phyloP scores from a whole-genome alignment of 2,888 invertebrate genomes.

The Lasioglossum leucozonium region DNA sequence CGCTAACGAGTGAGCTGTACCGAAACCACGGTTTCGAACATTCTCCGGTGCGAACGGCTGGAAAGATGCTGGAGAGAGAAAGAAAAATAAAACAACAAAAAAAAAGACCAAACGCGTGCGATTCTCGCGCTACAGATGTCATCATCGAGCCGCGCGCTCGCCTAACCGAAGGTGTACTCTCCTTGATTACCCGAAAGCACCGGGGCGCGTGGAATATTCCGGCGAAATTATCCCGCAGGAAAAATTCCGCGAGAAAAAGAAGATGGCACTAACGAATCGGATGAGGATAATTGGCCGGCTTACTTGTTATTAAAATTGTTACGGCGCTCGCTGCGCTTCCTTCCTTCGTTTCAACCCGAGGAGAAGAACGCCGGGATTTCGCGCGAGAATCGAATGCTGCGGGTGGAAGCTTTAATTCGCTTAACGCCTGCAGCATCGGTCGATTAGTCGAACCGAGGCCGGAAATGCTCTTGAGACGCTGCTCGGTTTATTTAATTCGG shows the following conservation, averaged over 20 bases:
- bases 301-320: not conserved
- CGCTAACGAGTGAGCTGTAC: conserved; percentile 26
- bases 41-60: conserved; percentile 22
- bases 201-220: not conserved
- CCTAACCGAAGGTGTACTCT: not conserved
- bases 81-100: too few relatives aligned
- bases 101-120: conserved; percentile 3
- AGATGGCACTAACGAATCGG: not conserved
- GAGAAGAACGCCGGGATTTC: not conserved
- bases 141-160: conserved; percentile 14
- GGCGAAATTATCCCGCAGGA: conserved; percentile 13
- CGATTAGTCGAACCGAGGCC: not conserved
- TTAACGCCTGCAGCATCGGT: not conserved
- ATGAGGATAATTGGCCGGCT: not conserved
- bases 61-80: conserved; percentile 13
- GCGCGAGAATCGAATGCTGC: not conserved
- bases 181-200: conserved; percentile 10
- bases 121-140: not conserved
- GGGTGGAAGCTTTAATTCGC: not conserved
- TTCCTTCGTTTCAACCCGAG: too few relatives aligned
- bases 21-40: conserved; percentile 30
- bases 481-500: too few relatives aligned
- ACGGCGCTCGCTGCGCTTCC: not conserved
- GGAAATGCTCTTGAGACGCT: not conserved
- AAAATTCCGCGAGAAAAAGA: not conserved